Evolutionary conservation across 2,113 vertebrate species (phyloP).

Genomic region (Dromaius novaehollandiae): DNA sequence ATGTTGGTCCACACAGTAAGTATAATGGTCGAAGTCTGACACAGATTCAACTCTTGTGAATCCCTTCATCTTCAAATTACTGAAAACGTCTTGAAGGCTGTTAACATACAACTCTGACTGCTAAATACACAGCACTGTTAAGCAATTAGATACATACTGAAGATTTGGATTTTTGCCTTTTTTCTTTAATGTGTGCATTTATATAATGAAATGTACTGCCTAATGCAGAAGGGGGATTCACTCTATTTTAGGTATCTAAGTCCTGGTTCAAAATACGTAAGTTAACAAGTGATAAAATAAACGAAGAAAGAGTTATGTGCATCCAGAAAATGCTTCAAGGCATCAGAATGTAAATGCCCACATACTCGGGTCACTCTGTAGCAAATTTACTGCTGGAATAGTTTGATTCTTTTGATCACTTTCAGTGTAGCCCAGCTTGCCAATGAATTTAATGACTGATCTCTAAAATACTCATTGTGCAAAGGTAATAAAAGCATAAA

Average conservation of each 20-base stretch:
- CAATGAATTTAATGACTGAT: background rate
- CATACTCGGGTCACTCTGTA: background rate
- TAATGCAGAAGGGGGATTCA: background rate
- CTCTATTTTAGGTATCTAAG: background rate
- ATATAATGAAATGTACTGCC: background rate
- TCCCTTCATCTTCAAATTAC: conserved; percentile 77
- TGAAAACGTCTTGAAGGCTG: conserved; percentile 83
- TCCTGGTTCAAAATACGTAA: background rate
- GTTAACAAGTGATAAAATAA: background rate
- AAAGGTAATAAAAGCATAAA: background rate
- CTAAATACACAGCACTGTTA: background rate
- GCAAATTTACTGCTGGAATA: background rate
- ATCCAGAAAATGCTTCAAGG: background rate
- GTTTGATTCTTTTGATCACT: background rate
- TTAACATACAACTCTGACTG: conserved; percentile 44
- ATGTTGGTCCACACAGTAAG: conserved; percentile 85
- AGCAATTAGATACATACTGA: background rate
- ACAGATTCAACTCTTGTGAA: conserved; percentile 81
- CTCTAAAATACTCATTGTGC: background rate
- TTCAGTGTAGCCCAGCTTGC: background rate
- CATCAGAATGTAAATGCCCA: background rate
- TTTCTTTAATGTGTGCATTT: background rate
- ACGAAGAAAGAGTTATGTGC: background rate
- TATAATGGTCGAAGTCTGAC: conserved; percentile 71
- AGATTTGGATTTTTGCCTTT: background rate